phyloP scores from a whole-genome alignment of 2,113 vertebrate species.

The Caretta caretta region DNA sequence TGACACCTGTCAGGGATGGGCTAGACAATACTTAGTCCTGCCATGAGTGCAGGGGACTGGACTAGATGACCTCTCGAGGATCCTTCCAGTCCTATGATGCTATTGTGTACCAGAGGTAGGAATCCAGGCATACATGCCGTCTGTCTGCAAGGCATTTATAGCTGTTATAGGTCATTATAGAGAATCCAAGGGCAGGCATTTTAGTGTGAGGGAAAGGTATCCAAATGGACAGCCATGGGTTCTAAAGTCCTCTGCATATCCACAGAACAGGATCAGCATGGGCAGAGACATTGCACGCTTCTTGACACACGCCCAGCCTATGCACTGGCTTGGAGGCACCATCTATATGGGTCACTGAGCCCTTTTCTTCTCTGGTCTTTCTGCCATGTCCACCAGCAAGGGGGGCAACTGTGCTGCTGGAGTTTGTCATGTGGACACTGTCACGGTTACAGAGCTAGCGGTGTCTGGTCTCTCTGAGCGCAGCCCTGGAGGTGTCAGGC shows the following conservation, averaged over 20 bases:
- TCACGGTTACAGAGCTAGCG: neutral
- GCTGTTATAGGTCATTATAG: neutral
- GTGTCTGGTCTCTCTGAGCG: neutral
- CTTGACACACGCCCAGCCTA: neutral
- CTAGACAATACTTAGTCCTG: no score
- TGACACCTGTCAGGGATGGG: no score
- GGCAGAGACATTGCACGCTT: rapidly evolving
- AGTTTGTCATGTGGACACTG: neutral
- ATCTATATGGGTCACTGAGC: neutral
- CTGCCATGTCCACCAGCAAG: neutral
- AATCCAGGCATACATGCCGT: neutral
- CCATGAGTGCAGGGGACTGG: no score
- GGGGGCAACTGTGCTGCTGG: neutral
- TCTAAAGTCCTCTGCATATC: neutral
- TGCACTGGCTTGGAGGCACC: neutral
- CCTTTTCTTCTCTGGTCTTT: neutral
- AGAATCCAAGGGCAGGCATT: neutral
- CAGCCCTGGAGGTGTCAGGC: neutral
- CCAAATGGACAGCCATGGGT: neutral
- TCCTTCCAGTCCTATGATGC: no score
- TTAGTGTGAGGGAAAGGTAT: neutral
- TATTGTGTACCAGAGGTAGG: rapidly evolving
- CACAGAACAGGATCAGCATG: neutral
- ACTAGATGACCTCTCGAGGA: no score
- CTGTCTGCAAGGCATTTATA: neutral